Percentiles rank a stretch among this genome's conserved stretches.
Conservation (phyloP, 1,140 invertebrate genomes). For the Bacillus rossius region DNA sequence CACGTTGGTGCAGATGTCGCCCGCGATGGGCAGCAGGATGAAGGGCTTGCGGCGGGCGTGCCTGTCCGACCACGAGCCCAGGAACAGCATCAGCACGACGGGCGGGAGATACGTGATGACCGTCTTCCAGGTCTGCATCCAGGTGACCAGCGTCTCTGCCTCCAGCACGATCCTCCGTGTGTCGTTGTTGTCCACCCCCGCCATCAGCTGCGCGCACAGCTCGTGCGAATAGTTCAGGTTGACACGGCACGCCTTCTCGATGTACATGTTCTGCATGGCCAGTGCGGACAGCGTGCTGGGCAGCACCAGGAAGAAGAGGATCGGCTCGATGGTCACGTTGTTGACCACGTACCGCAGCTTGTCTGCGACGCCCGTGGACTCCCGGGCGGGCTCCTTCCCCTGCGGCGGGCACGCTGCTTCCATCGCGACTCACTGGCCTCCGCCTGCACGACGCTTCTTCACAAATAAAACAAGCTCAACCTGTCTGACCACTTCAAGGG, state of each 20-base stretch:
- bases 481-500: no score
- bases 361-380: slow-evolving; percentile 12
- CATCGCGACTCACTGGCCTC: no score
- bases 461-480: no score
- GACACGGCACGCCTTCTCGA: slow-evolving; percentile 78
- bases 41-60: slow-evolving; percentile 73
- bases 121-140: slow-evolving; percentile 74
- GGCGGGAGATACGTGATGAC: slow-evolving; percentile 68
- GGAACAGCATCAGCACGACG: slow-evolving; percentile 66
- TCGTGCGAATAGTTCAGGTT: slow-evolving; percentile 63
- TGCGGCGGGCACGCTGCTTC: no score
- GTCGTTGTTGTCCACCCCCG: slow-evolving; percentile 62
- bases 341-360: slow-evolving; percentile 39
- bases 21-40: slow-evolving; percentile 74
- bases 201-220: slow-evolving; percentile 65
- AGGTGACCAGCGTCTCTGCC: slow-evolving; percentile 67
- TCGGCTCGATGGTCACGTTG: slow-evolving; percentile 72
- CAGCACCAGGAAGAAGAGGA: slow-evolving; percentile 72
- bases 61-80: slow-evolving; percentile 72
- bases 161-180: slow-evolving; percentile 61
- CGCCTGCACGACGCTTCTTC: no score
- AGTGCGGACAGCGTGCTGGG: slow-evolving; percentile 68
- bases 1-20: slow-evolving; percentile 69
- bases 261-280: slow-evolving; percentile 74
- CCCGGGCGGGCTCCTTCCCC: background rate